Percentiles rank a stretch among this genome's conserved stretches.
phyloP scores from a whole-genome alignment of 1,140 invertebrate genomes.

The Bombyx mori region ASM3026992v2 NC_085110.1:7566501-7567000 shows the following conservation, averaged over 20 bases:
- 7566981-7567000: no score
- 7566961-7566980: no score
- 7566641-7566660: conserved; percentile 38
- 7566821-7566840: no score
- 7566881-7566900: no score
- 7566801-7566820: no score
- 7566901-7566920: no score
- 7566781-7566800: conserved; percentile 10
- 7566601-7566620: conserved; percentile 77
- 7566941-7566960: no score
- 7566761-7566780: conserved; percentile 13
- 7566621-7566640: conserved; percentile 77
- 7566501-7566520: conserved; percentile 88
- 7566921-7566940: no score
- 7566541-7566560: conserved; percentile 57
- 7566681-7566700: conserved; percentile 30
- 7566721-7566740: no score
- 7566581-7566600: conserved; percentile 75
- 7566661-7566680: conserved; percentile 52
- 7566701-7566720: no score
- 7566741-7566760: conserved; percentile 15
- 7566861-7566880: no score
- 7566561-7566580: conserved; percentile 79
- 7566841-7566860: no score
- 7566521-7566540: conserved; percentile 78